Base-by-base conservation (phyloP, 92 coral and sea anemone species). In the Galaxea fascicularis region DNA sequence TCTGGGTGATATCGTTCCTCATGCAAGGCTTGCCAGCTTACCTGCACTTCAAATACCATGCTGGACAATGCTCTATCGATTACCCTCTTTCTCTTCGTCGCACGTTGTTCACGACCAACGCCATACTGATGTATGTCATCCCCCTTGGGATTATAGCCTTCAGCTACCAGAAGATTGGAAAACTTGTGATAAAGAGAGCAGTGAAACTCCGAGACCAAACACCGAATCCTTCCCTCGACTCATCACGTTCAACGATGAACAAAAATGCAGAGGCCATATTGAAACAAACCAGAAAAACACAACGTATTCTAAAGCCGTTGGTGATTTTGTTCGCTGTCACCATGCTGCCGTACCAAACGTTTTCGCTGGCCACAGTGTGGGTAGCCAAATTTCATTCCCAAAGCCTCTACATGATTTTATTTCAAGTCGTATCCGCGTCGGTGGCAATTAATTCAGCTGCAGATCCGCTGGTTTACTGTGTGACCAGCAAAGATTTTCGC, bases 391-490 rank as follows among this genome's bases (percentile, higher is more conserved):
- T 88, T 8, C 35, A 41, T 26, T 47, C 26, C 25, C 82, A 82
- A 49, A 29, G 47, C 47, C 56, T 22, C 46, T 3, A 10, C 21
- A 10, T 0, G 3, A 20, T 60, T 71, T 28, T 71, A 8, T 10
- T 71, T 20, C 9, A 13, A 13, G 45, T 78, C 58, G 80, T 86
- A n/a, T 74, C 58, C 17, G n/a, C 82, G 13, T 78, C 88, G 3
- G 72, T 83, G 5, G 90, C 65, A 10, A 16, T 78, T 45, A 91
- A 91, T 28, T 88, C 92, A 4, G 89, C 88, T 0, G 94, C 91
- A 8, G 91, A 91, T 68, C 94, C 94, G 6, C 64, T 91, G 2
- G 74, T 91, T 15, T 91, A 91, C 74, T 78, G 89, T 21, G 75
- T 79, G 1, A 91, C 88, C 20, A 91, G 70, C 13, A 84, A 80